Percentiles rank a stretch among this genome's conserved stretches.
Evolutionary conservation across 2,888 invertebrate genomes (phyloP).

Genomic region (Lithophane ornitopus): DNA sequence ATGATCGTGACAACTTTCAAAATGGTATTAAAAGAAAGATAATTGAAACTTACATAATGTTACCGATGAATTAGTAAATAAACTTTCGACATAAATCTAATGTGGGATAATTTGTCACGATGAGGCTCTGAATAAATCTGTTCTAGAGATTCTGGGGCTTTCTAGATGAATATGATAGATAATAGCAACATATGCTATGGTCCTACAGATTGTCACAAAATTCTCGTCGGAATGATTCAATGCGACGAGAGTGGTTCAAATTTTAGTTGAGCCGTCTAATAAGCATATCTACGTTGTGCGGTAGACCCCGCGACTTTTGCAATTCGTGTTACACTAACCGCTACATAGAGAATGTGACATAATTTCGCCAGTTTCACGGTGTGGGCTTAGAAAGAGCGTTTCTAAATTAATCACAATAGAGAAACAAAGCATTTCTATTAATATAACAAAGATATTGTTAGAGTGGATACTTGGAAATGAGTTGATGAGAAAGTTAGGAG

Average conservation of each 20-base stretch:
- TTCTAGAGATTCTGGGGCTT: background rate
- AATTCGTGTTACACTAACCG: conserved; percentile 79
- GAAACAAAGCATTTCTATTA: conserved; percentile 34
- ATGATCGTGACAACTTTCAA: conserved; percentile 78
- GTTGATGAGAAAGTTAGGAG: conserved; percentile 25
- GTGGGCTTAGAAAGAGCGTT: conserved; percentile 72
- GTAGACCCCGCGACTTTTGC: conserved; percentile 77
- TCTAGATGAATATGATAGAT: conserved; percentile 19
- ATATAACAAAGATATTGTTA: conserved; percentile 24
- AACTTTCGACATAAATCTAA: conserved; percentile 26
- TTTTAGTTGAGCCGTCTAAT: conserved; percentile 65
- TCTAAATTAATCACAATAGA: conserved; percentile 38
- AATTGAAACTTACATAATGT: conserved; percentile 63
- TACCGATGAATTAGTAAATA: conserved; percentile 27
- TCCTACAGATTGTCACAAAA: conserved; percentile 6
- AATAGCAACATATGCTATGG: background rate
- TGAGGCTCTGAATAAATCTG: conserved; percentile 22
- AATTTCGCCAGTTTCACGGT: conserved; percentile 75
- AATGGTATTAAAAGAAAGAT: conserved; percentile 70
- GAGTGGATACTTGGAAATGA: conserved; percentile 18
- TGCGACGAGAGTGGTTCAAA: conserved; percentile 1
- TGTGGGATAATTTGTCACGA: conserved; percentile 26
- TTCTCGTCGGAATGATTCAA: background rate
- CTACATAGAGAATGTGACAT: conserved; percentile 81
- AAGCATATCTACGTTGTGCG: conserved; percentile 64